These are phyloP conservation scores for Mastacembelus armatus DNA, from an alignment of 2,797 vertebrate species.

Conservation along the genomic window DNA sequence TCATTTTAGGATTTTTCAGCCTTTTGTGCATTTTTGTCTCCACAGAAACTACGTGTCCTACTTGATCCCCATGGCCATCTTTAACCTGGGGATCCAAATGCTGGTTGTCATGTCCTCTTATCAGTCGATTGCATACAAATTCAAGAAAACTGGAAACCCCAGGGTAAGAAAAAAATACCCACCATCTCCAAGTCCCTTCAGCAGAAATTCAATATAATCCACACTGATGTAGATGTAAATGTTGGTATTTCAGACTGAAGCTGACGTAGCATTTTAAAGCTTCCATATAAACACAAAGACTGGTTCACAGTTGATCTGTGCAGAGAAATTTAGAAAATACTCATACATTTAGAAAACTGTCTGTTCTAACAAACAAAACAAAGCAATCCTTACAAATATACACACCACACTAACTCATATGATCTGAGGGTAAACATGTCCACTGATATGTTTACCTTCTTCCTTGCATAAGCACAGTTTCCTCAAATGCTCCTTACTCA, in stretches of 20 bases:
- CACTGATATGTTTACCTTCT: too few relatives aligned
- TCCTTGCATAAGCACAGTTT: constrained; percentile 1
- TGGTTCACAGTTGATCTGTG: too few relatives aligned
- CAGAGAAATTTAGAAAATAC: too few relatives aligned
- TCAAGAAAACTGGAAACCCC: constrained; percentile 89
- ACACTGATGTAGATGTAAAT: neutral
- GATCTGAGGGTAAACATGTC: too few relatives aligned
- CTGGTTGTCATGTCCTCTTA: constrained; percentile 92
- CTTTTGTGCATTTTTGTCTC: constrained; percentile 20
- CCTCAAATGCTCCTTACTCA: constrained; percentile 28
- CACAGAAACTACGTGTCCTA: constrained; percentile 92
- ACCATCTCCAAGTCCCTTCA: neutral
- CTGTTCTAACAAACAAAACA: too few relatives aligned
- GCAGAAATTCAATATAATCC: neutral
- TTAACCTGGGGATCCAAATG: constrained; percentile 91
- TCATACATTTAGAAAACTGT: too few relatives aligned
- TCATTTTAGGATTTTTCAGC: neutral
- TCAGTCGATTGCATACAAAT: constrained; percentile 91
- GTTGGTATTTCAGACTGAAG: neutral
- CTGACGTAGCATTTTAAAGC: neutral
- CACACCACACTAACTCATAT: too few relatives aligned
- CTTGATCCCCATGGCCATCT: constrained; percentile 90
- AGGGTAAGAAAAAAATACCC: constrained; percentile 81
- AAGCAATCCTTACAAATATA: too few relatives aligned
- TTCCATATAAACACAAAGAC: neutral